These are phyloP conservation scores for Tragelaphus eurycerus DNA, from an alignment of 2,797 vertebrate genomes.

Conservation along the genomic window DNA sequence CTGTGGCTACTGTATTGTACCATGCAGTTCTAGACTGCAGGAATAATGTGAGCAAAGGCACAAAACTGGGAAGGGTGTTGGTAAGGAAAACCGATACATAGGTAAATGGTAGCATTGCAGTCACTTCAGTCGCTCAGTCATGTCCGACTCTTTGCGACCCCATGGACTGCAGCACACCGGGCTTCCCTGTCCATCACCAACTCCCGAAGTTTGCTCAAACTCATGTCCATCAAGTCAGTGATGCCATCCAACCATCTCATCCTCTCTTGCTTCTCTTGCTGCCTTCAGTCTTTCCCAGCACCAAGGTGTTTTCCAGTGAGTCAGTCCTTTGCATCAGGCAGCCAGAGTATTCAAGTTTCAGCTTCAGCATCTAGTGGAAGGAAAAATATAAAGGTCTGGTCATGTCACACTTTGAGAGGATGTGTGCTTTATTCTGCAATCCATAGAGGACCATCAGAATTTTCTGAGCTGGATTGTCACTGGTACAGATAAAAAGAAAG, in stretches of 20 bases:
- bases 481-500: not conserved
- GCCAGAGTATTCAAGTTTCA: not conserved
- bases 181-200: not conserved
- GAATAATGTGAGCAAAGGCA: not conserved
- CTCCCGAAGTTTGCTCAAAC: not conserved
- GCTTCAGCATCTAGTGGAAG: not conserved
- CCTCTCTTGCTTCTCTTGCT: not conserved
- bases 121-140: not conserved
- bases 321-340: not conserved
- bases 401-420: not conserved
- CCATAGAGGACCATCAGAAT: not conserved
- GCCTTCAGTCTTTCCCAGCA: not conserved
- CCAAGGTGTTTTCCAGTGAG: not conserved
- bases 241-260: not conserved
- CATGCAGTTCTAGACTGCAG: not conserved
- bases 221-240: not conserved
- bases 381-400: not conserved
- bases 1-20: not conserved
- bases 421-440: not conserved
- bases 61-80: not conserved
- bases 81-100: not conserved
- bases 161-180: not conserved
- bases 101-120: not conserved
- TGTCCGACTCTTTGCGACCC: not conserved
- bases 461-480: not conserved